A percentile compares a stretch with the other conserved stretches of the same genome.
phyloP scores from a whole-genome alignment of 2,888 invertebrate species.

The Drosophila rubida region DNA sequence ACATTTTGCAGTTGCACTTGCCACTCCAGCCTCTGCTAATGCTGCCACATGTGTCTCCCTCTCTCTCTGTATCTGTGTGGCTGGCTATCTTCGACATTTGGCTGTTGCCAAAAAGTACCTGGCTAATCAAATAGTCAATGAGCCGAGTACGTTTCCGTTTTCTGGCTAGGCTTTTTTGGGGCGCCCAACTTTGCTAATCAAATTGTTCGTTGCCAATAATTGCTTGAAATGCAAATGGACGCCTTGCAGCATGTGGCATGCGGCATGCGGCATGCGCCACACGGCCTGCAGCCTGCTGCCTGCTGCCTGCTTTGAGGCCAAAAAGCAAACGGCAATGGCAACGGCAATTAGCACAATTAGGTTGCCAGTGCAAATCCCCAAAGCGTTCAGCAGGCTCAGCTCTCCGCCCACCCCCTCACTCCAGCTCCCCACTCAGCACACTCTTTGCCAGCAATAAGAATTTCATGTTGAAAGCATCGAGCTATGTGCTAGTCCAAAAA shows the following conservation, averaged over 20 bases:
- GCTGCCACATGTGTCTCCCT: slow-evolving; percentile 15
- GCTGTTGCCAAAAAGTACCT: slow-evolving; percentile 10
- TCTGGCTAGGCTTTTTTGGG: slow-evolving; percentile 19
- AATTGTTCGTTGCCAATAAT: slow-evolving; percentile 75
- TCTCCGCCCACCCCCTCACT: slow-evolving; percentile 1
- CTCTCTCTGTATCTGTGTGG: not conserved
- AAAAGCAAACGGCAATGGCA: slow-evolving; percentile 57
- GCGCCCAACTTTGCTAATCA: slow-evolving; percentile 61
- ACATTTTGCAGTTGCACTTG: slow-evolving; percentile 47
- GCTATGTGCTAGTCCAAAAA: slow-evolving; percentile 47
- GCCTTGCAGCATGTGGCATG: slow-evolving; percentile 52
- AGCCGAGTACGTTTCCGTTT: slow-evolving; percentile 45
- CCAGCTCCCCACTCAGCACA: not conserved
- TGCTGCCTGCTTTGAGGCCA: slow-evolving; percentile 38
- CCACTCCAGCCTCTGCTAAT: slow-evolving; percentile 42
- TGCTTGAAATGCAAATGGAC: slow-evolving; percentile 79
- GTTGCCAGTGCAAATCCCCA: slow-evolving; percentile 80
- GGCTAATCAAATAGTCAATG: slow-evolving; percentile 66
- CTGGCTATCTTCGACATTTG: not conserved
- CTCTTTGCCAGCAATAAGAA: slow-evolving; percentile 59
- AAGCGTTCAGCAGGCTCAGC: slow-evolving; percentile 63
- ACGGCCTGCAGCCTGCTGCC: slow-evolving; percentile 25
- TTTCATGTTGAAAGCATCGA: slow-evolving; percentile 74
- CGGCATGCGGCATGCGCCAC: slow-evolving; percentile 9
- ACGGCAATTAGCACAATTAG: slow-evolving; percentile 81